A percentile compares a stretch with the other conserved stretches of the same genome.
These are phyloP conservation scores for Tachypleus tridentatus DNA, from an alignment of 1,140 invertebrate genomes.

Conservation along the genomic window DNA sequence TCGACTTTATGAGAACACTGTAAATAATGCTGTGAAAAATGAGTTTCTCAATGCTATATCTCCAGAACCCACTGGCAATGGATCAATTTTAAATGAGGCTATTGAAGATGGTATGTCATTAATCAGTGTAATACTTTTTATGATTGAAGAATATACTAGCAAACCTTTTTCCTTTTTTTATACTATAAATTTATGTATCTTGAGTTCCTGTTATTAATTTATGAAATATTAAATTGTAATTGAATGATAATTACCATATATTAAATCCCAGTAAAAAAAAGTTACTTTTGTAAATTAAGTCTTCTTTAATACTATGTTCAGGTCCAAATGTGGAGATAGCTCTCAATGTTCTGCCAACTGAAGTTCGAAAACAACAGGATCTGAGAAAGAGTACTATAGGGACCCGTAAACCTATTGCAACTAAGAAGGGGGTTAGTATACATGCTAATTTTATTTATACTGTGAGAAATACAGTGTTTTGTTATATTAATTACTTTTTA, in stretches of 20 bases:
- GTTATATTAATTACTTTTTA: not conserved
- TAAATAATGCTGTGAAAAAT: not conserved
- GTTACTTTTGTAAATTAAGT: not conserved
- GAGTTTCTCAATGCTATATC: not conserved
- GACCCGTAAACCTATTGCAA: conserved; percentile 33
- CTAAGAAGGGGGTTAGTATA: conserved; percentile 35
- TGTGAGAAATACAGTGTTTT: not conserved
- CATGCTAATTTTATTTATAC: conserved; percentile 17
- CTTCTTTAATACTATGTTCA: conserved; percentile 2
- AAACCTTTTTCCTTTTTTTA: too few species aligned
- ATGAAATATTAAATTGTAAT: too few species aligned
- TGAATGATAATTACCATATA: too few species aligned
- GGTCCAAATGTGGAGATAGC: conserved; percentile 42
- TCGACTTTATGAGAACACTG: conserved; percentile 2
- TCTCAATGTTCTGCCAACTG: conserved; percentile 34
- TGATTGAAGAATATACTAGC: too few species aligned
- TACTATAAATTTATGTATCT: too few species aligned
- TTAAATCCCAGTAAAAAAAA: too few species aligned
- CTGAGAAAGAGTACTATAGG: conserved; percentile 58
- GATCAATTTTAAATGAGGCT: too few species aligned
- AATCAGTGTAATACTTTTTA: too few species aligned
- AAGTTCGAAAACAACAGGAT: conserved; percentile 32
- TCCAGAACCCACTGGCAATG: too few species aligned
- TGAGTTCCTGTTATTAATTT: too few species aligned
- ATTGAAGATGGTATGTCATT: too few species aligned